Conservation (phyloP, 2,113 vertebrate species). For the Lota lota region DNA sequence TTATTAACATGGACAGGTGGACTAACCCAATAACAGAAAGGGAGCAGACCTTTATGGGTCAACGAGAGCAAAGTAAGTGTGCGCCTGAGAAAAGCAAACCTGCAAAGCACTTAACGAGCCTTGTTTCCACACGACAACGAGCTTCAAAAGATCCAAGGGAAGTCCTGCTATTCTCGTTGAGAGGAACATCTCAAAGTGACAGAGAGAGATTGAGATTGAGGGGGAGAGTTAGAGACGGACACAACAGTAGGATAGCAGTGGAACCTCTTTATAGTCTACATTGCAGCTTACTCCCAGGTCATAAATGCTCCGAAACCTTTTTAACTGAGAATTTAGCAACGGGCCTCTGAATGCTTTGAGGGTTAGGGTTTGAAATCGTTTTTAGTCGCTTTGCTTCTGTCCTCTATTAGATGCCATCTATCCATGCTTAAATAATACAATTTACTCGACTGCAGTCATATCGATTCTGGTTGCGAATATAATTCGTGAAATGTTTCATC, state of each 20-base stretch:
- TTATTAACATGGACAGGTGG: conserved; percentile 32
- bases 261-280: conserved; percentile 40
- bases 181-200: conserved; percentile 22
- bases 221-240: background rate
- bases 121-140: conserved; percentile 43
- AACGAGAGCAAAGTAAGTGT: conserved; percentile 38
- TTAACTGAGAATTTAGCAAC: conserved; percentile 58
- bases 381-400: too few species aligned
- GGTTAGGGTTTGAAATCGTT: conserved; percentile 13
- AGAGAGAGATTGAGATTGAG: background rate
- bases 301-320: conserved; percentile 48
- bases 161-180: conserved; percentile 35
- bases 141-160: conserved; percentile 50
- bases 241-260: conserved; percentile 4
- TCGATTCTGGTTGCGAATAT: too few species aligned
- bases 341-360: conserved; percentile 44
- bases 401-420: too few species aligned
- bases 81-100: conserved; percentile 19
- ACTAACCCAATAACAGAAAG: conserved; percentile 17
- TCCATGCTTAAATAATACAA: too few species aligned
- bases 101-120: conserved; percentile 50
- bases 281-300: conserved; percentile 63
- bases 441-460: too few species aligned
- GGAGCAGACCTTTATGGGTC: conserved; percentile 16
- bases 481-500: too few species aligned